Evolutionary conservation across 2,797 vertebrate genomes (phyloP), one percentile per base, ranked within the genome.

Genomic region (Xiphophorus birchmanni): DNA sequence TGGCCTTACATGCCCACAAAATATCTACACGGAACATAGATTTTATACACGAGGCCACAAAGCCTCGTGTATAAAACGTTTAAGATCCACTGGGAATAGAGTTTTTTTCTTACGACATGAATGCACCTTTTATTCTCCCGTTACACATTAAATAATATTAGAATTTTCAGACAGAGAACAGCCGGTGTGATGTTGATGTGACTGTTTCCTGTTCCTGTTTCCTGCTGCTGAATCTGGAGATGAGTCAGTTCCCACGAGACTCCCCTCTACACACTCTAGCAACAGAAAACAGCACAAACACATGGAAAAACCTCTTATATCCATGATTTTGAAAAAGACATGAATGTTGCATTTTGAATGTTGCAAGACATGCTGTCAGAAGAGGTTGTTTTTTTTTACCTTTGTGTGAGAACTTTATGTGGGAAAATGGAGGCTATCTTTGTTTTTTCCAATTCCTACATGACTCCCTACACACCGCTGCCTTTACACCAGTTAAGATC

Each of bases 131-230:
- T 42, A 47, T 13, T 74, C 17, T 40, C 11, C 4, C 29, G 40
- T 52, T 35, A 60, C 77, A 18, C 79, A 75, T 87, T 78, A 13
- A 86, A 80, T 54, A 56, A 12, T 58, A 80, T 85, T 65, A 75
- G 15, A 80, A 89, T 71, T 42, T 74, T 40, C 76, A 75, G 74
- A 73, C 56, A 82, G 67, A 83, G 7, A 54, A 74, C n/a, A 32
- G 75, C 72, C 72, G 50, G 78, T 83, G 81, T 79, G 82, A 47
- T 78, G 75, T 83, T 45, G 85, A 56, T 74, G 80, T 82, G 87
- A 86, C 87, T 67, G 8, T 88, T 93, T 94, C 91, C 92, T 90
- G 82, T 94, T 92, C 91, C 93, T 93, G 90, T 92, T 94, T 93
- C 93, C 92, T 93, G 91, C 91, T 82, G 80, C 84, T 83, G 81